phyloP scores from a whole-genome alignment of 2,797 vertebrate species.

The Smutsia gigantea region DNA sequence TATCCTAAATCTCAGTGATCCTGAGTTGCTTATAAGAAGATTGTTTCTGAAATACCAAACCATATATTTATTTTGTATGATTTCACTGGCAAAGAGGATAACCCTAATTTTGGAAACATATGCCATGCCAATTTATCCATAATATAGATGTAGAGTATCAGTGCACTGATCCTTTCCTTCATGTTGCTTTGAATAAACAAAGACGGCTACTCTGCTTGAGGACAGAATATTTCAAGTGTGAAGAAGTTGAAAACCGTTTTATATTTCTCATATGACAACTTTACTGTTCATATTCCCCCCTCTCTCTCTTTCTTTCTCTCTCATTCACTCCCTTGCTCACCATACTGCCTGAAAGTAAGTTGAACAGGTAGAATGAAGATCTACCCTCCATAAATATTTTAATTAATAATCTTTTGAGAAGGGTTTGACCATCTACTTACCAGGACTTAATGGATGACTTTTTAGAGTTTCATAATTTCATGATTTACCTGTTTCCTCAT shows the following conservation, averaged over 20 bases:
- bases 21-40: neutral
- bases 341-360: neutral
- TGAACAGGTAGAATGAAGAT: neutral
- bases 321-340: neutral
- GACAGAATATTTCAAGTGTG: constrained; percentile 39
- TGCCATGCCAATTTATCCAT: constrained; percentile 48
- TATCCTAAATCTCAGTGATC: constrained; percentile 29
- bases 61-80: constrained; percentile 37
- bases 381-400: neutral
- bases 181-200: constrained; percentile 58
- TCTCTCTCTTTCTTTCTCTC: too few relatives aligned
- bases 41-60: constrained; percentile 60
- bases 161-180: constrained; percentile 23
- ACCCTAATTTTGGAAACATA: constrained; percentile 36
- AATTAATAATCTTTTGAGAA: constrained; percentile 13
- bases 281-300: neutral
- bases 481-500: neutral
- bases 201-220: constrained; percentile 20
- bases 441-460: neutral
- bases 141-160: constrained; percentile 48
- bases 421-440: neutral
- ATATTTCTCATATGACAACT: neutral
- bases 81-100: constrained; percentile 44
- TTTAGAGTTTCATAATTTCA: constrained; percentile 4
- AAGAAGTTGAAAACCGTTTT: constrained; percentile 40